Base-by-base conservation (phyloP, 2,888 invertebrate species). In the Cerceris rybyensis region DNA sequence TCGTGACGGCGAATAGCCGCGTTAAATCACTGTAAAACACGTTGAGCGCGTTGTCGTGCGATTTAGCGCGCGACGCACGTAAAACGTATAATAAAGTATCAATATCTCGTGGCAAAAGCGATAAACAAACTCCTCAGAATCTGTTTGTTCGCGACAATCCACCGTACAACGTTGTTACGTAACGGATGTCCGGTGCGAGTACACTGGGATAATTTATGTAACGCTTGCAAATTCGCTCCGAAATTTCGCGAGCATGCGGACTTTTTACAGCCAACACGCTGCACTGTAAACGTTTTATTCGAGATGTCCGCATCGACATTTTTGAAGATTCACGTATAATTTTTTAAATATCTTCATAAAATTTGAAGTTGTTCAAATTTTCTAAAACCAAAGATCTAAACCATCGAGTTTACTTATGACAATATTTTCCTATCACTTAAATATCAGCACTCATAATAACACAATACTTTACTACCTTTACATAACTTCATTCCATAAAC, bases 161-260 rank as follows among this genome's bases (percentile, higher is more conserved):
- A 60, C 54, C 55, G 41, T 60, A 77, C 65, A 61, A 61, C 39
- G 16, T 65, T 58, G 39, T 41, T 66, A 50, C 71, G n/a, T n/a
- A 50, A n/a, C 50, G 50, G n/a, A 50, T 1, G 70, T 78, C 46
- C 6, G 50, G 7, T 28, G 75, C 61, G 60, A 75, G 46, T 65
- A 46, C 11, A 8, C 13, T 46, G 50, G 58, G 55, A 42, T 54
- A 63, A 73, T 74, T 74, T 75, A 66, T 57, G 50, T 41, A 61
- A 60, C 13, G 58, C 39, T 28, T 46, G 46, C 11, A 46, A 46
- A 46, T 46, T 46, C 46, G 46, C 46, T 8, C 46, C 46, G 9
- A 11, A 46, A 8, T 46, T 46, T 11, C 46, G 46, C 46, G 46
- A 46, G 46, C 11, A 11, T 46, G 46, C 46, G 46, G 11, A 46